Evolutionary conservation across 2,888 invertebrate genomes (phyloP), one percentile per base, ranked within the genome.

Genomic region (Lymantria dispar): DNA sequence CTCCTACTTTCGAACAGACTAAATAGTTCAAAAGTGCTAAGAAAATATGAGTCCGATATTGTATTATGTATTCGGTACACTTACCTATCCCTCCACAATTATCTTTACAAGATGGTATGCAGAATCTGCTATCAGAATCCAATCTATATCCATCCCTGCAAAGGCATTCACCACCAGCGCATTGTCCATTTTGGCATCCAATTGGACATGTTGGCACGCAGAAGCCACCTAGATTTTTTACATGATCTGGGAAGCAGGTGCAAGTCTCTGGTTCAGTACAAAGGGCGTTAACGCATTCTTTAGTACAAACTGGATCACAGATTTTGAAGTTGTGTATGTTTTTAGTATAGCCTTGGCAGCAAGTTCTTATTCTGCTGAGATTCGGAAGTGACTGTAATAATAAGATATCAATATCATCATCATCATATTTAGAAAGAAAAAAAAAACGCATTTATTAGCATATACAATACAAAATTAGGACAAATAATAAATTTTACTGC

Each of bases 331-430:
- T 89, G 73, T 92, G 92, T 7, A 89, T 84, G 75, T 94, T 94
- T 10, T 93, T 92, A 54, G 91, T 87, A 80, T 94, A 96, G 12
- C 96, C 96, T 0, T 93, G 92, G 72, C 96, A 96, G 73, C 96
- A 96, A 22, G 94, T 91, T 57, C 94, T 90, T 63, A 95, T 93
- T 54, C 92, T 92, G 70, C 94, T 95, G 67, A 93, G 89, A 15
- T 93, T 92, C 7, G 94, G 82, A 0, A 92, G 86, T 0, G 95
- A 92, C 94, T 94, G 79, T 0, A 70, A 73, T 10, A 30, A 22
- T 5, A 22, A 22, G 5, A 3, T 22, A 22, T 22, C 5, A 22
- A 2, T 5, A 22, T 22, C 22, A 22, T 22, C 22, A 22, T 22
- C 5, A 22, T 22, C 22, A 22, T 5, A 2, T 3, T 22, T 5